phyloP scores from a whole-genome alignment of 2,888 invertebrate genomes.

The Parnassius apollo region DNA sequence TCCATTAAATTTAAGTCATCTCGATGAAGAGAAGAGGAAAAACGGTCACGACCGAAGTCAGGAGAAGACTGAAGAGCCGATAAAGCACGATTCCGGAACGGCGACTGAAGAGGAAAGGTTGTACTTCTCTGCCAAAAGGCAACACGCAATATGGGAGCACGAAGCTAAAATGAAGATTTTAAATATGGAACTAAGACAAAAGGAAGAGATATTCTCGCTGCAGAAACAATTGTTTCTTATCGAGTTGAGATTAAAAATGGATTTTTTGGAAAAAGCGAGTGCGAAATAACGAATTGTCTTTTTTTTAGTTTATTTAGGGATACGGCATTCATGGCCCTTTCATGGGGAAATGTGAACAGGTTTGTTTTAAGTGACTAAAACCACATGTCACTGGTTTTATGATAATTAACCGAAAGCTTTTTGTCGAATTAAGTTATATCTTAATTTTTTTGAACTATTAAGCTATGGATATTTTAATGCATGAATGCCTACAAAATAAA shows the following conservation, averaged over 20 bases:
- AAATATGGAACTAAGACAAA: conserved; percentile 72
- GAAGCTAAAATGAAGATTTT: conserved; percentile 78
- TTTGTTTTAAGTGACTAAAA: no score
- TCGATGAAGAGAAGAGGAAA: conserved; percentile 58
- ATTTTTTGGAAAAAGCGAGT: conserved; percentile 74
- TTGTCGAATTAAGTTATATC: no score
- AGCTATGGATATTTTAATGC: background rate
- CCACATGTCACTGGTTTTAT: no score
- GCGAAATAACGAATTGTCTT: conserved; percentile 50
- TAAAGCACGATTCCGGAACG: conserved; percentile 51
- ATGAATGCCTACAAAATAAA: background rate
- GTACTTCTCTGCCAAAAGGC: conserved; percentile 70
- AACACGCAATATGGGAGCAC: conserved; percentile 76
- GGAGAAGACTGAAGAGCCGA: conserved; percentile 47
- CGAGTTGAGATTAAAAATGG: conserved; percentile 75
- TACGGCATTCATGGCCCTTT: background rate
- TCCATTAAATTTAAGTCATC: conserved; percentile 69
- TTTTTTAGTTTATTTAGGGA: background rate
- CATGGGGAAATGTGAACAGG: background rate
- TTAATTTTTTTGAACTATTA: no score
- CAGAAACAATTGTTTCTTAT: conserved; percentile 76
- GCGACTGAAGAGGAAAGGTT: conserved; percentile 68
- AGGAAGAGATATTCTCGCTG: conserved; percentile 75
- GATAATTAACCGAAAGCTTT: background rate
- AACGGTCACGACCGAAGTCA: conserved; percentile 51